Evolutionary conservation across 2,888 invertebrate species (phyloP), one percentile per base, ranked within the genome.

Genomic region (Eugnorisma glareosa): DNA sequence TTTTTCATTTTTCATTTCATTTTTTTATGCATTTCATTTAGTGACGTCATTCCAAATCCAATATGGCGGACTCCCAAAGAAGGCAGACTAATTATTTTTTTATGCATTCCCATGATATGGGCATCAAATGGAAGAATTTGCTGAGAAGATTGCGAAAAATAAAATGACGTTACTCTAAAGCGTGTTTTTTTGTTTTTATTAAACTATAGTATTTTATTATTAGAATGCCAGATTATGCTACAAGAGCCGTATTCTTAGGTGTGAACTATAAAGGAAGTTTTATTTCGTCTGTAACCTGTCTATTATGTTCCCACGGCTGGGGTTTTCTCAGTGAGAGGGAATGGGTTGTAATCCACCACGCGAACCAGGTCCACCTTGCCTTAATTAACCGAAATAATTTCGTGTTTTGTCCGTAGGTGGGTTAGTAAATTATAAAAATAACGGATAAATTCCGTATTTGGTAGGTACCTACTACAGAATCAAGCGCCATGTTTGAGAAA

Each of bases 401-500:
- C 5, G 24, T 48, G 8, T 64, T 64, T 64, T 64, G 8, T 64
- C 18, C 5, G 1, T 37, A n/a, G 1, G 37, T 15, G 1, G 4
- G 24, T 64, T 1, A n/a, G 37, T 15, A 37, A 15, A 28, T 37
- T n/a, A 40, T 64, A 1, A 28, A 4, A 68, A 48, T n/a, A 7
- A n/a, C 1, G 15, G 54, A n/a, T 7, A 61, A 21, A 45, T 31
- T 45, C 24, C 15, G 28, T n/a, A 10, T n/a, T 13, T n/a, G 2
- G 35, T 57, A 28, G 57, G 15, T 10, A 10, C 21, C 21, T 10
- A 54, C 18, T n/a, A 48, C 13, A 48, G 40, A 68, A 77, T n/a
- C 6, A 35, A 48, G 31, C 2, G 28, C 24, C n/a, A 24, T 45
- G 31, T 78, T 69, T 51, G 13, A 66, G 72, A 59, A 83, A 35